Percentiles rank a stretch among this genome's conserved stretches.
Evolutionary conservation across 2,888 invertebrate species (phyloP).

Genomic region (Lochmaea capreae): DNA sequence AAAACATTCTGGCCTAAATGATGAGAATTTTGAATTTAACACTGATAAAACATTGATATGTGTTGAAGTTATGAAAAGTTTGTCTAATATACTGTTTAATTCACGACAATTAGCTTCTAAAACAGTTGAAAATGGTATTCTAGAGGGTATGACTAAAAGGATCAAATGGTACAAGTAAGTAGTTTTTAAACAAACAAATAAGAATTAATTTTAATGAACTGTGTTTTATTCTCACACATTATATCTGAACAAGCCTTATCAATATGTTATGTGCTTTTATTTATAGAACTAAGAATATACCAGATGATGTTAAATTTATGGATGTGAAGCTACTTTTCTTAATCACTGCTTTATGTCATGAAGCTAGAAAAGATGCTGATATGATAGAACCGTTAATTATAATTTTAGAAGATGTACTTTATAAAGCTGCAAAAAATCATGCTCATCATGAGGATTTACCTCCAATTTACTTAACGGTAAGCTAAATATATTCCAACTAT

Average conservation of each 20-base stretch:
- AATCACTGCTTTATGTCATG: constrained; percentile 83
- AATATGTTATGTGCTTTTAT: neutral
- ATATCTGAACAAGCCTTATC: no score
- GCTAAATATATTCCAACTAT: constrained; percentile 9
- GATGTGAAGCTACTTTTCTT: constrained; percentile 91
- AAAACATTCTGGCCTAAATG: constrained; percentile 73
- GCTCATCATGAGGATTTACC: constrained; percentile 45
- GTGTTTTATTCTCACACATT: no score
- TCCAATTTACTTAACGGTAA: constrained; percentile 45
- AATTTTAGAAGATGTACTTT: constrained; percentile 74
- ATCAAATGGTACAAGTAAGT: constrained; percentile 72
- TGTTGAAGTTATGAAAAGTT: constrained; percentile 86
- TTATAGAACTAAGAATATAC: constrained; percentile 70
- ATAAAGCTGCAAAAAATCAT: constrained; percentile 59
- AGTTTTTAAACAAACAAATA: neutral
- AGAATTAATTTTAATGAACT: no score
- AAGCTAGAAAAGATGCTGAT: constrained; percentile 74
- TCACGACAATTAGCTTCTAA: constrained; percentile 72
- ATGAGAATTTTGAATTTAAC: constrained; percentile 63
- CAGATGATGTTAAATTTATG: constrained; percentile 82
- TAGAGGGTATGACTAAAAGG: constrained; percentile 79
- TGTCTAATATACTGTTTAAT: constrained; percentile 91
- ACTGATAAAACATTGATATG: constrained; percentile 69
- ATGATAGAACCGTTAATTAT: constrained; percentile 78
- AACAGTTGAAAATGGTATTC: constrained; percentile 72